Base-by-base conservation (phyloP, 2,113 vertebrate genomes). In the Tonatia bakeri region DNA sequence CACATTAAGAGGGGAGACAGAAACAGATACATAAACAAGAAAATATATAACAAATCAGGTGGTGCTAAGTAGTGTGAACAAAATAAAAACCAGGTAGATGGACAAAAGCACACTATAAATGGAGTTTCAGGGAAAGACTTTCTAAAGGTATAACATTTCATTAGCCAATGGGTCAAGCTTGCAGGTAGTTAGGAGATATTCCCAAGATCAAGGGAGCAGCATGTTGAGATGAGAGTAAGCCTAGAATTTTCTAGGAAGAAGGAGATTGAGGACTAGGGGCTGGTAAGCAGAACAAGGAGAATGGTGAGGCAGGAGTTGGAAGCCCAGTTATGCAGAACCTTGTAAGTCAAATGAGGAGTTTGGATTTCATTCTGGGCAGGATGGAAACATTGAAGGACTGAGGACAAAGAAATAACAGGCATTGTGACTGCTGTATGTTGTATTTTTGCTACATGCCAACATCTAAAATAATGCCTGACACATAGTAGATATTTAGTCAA, bases 381-480 rank as follows among this genome's bases (percentile, higher is more conserved):
- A 43, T 26, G 26, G 17, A 45, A 50, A 33, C 64, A 81, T 0
- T 20, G 24, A 24, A 50, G 31, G 33, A 43, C 2, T 70, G 33
- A 36, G 33, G 64, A 26, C 22, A 67, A 84, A 88, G 31, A 85
- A 47, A 65, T 36, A 76, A 33, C 1, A 56, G 72, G 15, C 33
- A 50, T 70, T 70, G 73, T 54, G 81, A 70, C 36, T 43, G 12
- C 15, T 69, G 50, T 50, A 54, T 40, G 47, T 43, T 47, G 16
- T n/a, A 24, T 52, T 90, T 17, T n/a, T 31, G 22, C 64, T 47
- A 77, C 3, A 47, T 31, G 38, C 33, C 13, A 79, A 36, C 64
- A 87, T 12, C 28, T 80, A 94, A 90, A 70, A 38, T 83, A 69
- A 69, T 52, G 38, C 31, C 83, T 81, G 33, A 65, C 19, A 72